Evolutionary conservation across 2,888 invertebrate genomes (phyloP).

Genomic region (Ichneumoninae sp.): DNA sequence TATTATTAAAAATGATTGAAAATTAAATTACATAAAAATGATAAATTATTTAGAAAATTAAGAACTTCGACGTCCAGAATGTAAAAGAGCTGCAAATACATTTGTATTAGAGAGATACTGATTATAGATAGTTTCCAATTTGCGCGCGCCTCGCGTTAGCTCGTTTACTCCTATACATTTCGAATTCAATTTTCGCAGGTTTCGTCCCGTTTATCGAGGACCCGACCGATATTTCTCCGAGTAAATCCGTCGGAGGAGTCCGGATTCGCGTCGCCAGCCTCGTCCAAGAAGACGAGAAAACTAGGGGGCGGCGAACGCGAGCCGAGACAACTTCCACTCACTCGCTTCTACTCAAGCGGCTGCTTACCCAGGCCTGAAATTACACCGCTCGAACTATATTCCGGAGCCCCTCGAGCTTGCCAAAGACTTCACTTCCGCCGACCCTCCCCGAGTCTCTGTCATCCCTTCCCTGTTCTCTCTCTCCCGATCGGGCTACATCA

Average conservation of each 20-base stretch:
- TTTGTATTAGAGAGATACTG: not conserved
- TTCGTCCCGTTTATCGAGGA: slow-evolving; percentile 42
- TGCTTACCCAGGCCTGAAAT: slow-evolving; percentile 67
- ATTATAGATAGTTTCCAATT: not conserved
- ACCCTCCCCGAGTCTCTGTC: slow-evolving; percentile 9
- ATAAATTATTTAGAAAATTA: not conserved
- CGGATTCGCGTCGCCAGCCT: slow-evolving; percentile 40
- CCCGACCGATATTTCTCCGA: not conserved
- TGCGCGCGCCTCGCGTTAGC: not conserved
- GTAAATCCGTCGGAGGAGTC: slow-evolving; percentile 25
- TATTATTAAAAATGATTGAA: not conserved
- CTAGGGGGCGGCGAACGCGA: slow-evolving; percentile 12
- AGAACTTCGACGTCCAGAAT: not conserved
- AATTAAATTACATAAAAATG: not conserved
- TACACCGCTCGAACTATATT: slow-evolving; percentile 55
- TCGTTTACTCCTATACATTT: not conserved
- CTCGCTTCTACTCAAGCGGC: slow-evolving; percentile 52
- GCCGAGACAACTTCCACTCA: slow-evolving; percentile 33
- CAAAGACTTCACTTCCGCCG: slow-evolving; percentile 30
- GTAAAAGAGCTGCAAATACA: not conserved
- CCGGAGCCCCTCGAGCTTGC: slow-evolving; percentile 33
- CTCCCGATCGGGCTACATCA: slow-evolving; percentile 31
- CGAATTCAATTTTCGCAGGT: slow-evolving; percentile 33
- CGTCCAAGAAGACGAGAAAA: slow-evolving; percentile 37
- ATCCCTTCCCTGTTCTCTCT: slow-evolving; percentile 15